Evolutionary conservation across 2,888 invertebrate species (phyloP).

Genomic region (Drosophila paracracens): DNA sequence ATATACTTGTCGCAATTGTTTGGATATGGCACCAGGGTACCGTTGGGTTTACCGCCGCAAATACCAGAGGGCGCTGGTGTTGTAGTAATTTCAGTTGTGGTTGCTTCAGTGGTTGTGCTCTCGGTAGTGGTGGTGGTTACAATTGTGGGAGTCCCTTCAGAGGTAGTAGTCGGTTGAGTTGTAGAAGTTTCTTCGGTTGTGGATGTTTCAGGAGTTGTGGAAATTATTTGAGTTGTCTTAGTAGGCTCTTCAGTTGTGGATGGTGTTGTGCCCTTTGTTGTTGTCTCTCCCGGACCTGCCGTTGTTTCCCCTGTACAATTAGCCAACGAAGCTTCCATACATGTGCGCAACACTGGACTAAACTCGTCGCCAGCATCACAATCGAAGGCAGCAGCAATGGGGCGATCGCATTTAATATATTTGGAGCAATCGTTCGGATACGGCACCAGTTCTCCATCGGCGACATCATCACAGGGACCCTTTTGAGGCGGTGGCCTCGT

Average conservation of each 20-base stretch:
- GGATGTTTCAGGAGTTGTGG: slow-evolving; percentile 6
- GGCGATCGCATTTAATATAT: slow-evolving; percentile 64
- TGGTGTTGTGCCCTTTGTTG: slow-evolving; percentile 13
- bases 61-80: slow-evolving; percentile 55
- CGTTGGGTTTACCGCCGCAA: slow-evolving; percentile 53
- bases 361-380: slow-evolving; percentile 69
- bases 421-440: slow-evolving; percentile 75
- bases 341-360: slow-evolving; percentile 47
- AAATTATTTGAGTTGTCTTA: background rate
- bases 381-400: slow-evolving; percentile 61
- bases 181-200: slow-evolving; percentile 7
- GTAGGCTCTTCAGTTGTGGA: slow-evolving; percentile 10
- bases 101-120: slow-evolving; percentile 10
- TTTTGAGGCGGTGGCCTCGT: slow-evolving; percentile 67
- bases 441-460: slow-evolving; percentile 51
- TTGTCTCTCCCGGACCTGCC: background rate
- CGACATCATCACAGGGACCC: slow-evolving; percentile 61
- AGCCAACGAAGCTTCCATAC: slow-evolving; percentile 63
- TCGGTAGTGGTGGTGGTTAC: slow-evolving; percentile 6
- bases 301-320: slow-evolving; percentile 54
- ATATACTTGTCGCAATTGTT: slow-evolving; percentile 75
- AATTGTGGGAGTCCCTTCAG: background rate
- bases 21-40: slow-evolving; percentile 71
- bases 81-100: slow-evolving; percentile 22
- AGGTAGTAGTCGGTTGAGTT: background rate